Base-by-base conservation (phyloP, 2,888 invertebrate genomes). In the Blastobasis adustella region DNA sequence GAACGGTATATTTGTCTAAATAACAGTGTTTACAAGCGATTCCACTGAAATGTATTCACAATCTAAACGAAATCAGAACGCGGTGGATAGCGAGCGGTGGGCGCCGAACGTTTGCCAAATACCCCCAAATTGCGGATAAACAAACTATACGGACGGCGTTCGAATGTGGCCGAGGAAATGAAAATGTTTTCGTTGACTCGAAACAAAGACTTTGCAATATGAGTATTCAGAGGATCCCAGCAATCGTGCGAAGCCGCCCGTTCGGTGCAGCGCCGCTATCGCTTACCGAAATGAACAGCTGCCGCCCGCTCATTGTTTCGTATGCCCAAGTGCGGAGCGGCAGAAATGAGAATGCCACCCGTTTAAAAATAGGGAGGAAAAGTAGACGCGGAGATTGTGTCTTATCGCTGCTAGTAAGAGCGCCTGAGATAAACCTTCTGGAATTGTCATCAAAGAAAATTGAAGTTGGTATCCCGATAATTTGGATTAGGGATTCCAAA, bases 201-300 rank as follows among this genome's bases (percentile, higher is more conserved):
- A 70, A 76, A 77, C 73, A 70, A 78, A 73, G 71, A 66, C 66
- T 70, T 58, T 59, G 63, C 65, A 64, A 71, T 70, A 70, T 67
- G 71, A 66, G 67, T 62, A 70, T 70, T 65, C 65, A 63, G 61
- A 55, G 54, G 59, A 60, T 69, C 69, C 66, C 65, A 61, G 73
- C 74, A 73, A 76, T 75, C 73, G 74, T 65, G 66, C 66, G 70
- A 63, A 64, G 70, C 70, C 67, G 69, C 68, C 65, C 66, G 71
- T 68, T 73, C 65, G 45, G 56, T 60, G 63, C 64, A 63, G 61
- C 64, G 61, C 57, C 59, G 66, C 67, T 72, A 74, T 74, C 76
- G 78, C 72, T 77, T 76, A 76, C 73, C 66, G 63, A 69, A 76
- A 74, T 72, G 78, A 78, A 76, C 76, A 78, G 67, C 73, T 74